phyloP scores from a whole-genome alignment of 1,140 invertebrate species.

The Platyscapa corneri region DNA sequence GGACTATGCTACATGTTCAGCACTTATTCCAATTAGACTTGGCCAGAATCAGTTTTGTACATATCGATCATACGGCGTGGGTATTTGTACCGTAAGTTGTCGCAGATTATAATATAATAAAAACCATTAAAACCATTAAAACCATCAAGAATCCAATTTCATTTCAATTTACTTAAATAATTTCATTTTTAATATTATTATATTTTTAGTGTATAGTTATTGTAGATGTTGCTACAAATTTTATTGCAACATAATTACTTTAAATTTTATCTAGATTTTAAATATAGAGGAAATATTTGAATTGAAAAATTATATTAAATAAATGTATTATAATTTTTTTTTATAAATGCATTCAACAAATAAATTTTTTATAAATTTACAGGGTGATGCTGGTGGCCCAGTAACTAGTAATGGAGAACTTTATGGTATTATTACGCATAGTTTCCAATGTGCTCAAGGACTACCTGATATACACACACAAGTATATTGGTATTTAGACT shows the following conservation, averaged over 20 bases:
- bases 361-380: background rate
- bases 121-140: too few relatives aligned
- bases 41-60: background rate
- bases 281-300: too few relatives aligned
- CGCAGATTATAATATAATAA: background rate
- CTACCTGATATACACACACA: background rate
- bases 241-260: too few relatives aligned
- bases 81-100: background rate
- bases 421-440: background rate
- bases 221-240: too few relatives aligned
- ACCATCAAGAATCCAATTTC: background rate
- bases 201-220: too few relatives aligned
- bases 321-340: too few relatives aligned
- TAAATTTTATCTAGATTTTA: too few relatives aligned
- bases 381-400: constrained; percentile 1
- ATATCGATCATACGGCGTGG: background rate
- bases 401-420: background rate
- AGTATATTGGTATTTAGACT: background rate
- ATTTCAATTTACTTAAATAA: too few relatives aligned
- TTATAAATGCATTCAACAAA: too few relatives aligned
- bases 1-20: background rate
- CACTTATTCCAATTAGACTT: too few relatives aligned
- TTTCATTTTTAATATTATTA: too few relatives aligned
- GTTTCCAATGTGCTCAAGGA: background rate
- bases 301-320: too few relatives aligned